Conservation (phyloP, 2,888 invertebrate genomes). For the Caenorhabditis virilis region DNA sequence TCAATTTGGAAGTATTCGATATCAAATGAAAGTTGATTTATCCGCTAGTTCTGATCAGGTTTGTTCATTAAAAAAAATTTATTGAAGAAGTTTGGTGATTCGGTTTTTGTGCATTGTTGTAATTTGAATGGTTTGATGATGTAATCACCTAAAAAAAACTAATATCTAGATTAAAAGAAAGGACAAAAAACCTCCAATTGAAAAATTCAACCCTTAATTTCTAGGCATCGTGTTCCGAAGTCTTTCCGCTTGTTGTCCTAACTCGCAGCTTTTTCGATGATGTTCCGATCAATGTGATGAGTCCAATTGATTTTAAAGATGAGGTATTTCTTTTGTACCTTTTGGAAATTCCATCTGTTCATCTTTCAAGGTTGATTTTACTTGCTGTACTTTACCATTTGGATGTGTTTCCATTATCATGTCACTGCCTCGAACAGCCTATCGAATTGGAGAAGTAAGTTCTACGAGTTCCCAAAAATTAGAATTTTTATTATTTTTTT, state of each 20-base stretch:
- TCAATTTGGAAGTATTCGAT: conserved; percentile 64
- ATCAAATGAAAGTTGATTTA: conserved; percentile 58
- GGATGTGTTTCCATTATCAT: conserved; percentile 63
- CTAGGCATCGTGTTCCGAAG: conserved; percentile 59
- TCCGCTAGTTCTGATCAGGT: conserved; percentile 61
- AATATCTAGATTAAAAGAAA: too few species aligned
- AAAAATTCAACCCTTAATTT: conserved; percentile 21
- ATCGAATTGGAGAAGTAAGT: conserved; percentile 64
- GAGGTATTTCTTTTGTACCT: conserved; percentile 17
- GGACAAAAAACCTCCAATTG: too few species aligned
- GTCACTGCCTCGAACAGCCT: conserved; percentile 60
- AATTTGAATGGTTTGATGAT: too few species aligned
- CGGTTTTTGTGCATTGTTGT: too few species aligned
- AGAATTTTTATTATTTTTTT: too few species aligned
- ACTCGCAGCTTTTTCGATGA: conserved; percentile 64
- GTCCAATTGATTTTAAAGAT: conserved; percentile 63
- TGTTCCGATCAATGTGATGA: conserved; percentile 58
- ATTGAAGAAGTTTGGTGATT: too few species aligned
- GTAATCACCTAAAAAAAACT: too few species aligned
- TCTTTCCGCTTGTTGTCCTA: conserved; percentile 64
- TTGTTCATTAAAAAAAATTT: too few species aligned
- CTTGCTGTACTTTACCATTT: conserved; percentile 65
- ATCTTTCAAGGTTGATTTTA: conserved; percentile 60
- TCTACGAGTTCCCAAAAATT: too few species aligned
- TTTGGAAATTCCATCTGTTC: neutral